phyloP scores from a whole-genome alignment of 2,797 vertebrate genomes.

The Australoheros facetus region DNA sequence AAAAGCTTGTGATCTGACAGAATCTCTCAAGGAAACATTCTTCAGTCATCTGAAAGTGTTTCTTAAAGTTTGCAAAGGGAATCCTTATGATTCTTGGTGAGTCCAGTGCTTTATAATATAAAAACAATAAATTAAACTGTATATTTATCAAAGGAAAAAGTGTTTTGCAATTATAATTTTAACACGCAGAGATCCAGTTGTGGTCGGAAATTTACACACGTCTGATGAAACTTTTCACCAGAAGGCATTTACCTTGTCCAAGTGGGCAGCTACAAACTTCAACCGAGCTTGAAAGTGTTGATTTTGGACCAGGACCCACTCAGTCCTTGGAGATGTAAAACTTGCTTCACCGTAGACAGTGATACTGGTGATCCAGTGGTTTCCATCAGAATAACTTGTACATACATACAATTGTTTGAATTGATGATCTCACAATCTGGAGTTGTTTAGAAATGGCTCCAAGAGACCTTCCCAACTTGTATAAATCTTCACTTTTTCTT shows the following conservation, averaged over 20 bases:
- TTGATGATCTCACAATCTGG: neutral
- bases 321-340: neutral
- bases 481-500: neutral
- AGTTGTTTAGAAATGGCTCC: neutral
- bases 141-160: neutral
- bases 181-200: too few relatives aligned
- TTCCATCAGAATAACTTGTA: neutral
- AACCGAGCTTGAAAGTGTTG: neutral
- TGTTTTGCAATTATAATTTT: neutral
- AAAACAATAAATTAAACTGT: neutral
- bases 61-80: neutral
- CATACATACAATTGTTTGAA: neutral
- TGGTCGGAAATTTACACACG: neutral
- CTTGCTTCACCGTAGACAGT: neutral
- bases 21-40: neutral
- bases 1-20: neutral
- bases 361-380: neutral
- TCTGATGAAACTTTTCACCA: accelerated
- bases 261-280: neutral
- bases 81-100: neutral
- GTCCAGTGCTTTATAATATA: neutral
- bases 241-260: neutral
- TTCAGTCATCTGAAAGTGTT: neutral
- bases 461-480: neutral
- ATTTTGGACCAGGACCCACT: accelerated